Percentiles rank a stretch among this genome's conserved stretches.
These are phyloP conservation scores for Sinocyclocheilus grahami DNA, from an alignment of 2,113 vertebrate genomes.

Conservation along the genomic window DNA sequence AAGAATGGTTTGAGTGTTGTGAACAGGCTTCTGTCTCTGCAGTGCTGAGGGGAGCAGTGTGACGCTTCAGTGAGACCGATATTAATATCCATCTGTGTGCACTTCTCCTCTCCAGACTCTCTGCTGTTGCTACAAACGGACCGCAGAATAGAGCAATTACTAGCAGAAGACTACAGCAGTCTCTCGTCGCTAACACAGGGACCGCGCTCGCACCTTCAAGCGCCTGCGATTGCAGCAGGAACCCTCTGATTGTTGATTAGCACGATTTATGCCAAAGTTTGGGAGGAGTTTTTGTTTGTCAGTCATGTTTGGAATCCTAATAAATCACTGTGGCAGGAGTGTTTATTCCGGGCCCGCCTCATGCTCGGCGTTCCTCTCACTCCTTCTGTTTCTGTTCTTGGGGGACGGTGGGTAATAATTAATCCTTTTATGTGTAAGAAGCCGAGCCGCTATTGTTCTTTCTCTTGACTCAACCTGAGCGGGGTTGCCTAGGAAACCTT, in stretches of 20 bases:
- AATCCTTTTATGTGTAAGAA: slow-evolving; percentile 54
- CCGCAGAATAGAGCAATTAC: background rate
- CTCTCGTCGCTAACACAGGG: background rate
- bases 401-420: slow-evolving; percentile 34
- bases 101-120: background rate
- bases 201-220: background rate
- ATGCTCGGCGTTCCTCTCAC: background rate
- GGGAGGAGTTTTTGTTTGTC: slow-evolving; percentile 71
- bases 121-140: background rate
- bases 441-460: slow-evolving; percentile 38
- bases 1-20: background rate
- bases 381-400: slow-evolving; percentile 39
- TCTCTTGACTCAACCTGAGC: slow-evolving; percentile 46
- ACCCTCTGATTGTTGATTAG: background rate
- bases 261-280: slow-evolving; percentile 70
- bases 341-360: slow-evolving; percentile 45
- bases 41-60: background rate
- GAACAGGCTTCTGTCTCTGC: background rate
- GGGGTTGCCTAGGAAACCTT: slow-evolving; percentile 61
- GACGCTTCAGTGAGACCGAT: background rate
- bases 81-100: background rate
- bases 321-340: slow-evolving; percentile 54
- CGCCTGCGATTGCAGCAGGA: background rate
- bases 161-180: background rate
- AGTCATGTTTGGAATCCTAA: slow-evolving; percentile 71